A percentile compares a stretch with the other conserved stretches of the same genome.
These are phyloP conservation scores for Saturnia japonica DNA, from an alignment of 2,888 invertebrate genomes.

Conservation along the genomic window DNA sequence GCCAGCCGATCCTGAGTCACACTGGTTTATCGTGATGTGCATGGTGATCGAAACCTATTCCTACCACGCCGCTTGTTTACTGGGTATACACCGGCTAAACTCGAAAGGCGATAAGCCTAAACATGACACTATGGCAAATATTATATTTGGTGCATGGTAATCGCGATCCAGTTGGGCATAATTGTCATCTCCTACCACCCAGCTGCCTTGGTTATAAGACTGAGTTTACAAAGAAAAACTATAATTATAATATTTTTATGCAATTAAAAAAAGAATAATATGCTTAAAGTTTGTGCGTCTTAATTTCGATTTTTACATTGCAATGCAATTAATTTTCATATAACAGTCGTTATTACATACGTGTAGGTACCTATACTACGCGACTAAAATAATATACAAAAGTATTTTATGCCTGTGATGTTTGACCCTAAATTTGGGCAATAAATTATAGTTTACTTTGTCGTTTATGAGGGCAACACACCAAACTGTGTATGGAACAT, in stretches of 20 bases:
- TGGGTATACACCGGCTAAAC: too few species aligned
- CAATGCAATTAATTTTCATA: not conserved
- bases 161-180: too few species aligned
- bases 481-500: constrained; percentile 73
- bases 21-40: too few species aligned
- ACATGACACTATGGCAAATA: too few species aligned
- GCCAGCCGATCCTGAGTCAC: too few species aligned
- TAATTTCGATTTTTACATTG: not conserved
- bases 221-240: too few species aligned
- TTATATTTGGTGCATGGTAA: too few species aligned
- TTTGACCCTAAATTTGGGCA: constrained; percentile 78
- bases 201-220: too few species aligned
- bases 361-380: not conserved
- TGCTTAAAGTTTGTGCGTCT: not conserved
- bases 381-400: constrained; percentile 59
- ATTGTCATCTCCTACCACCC: too few species aligned
- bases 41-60: too few species aligned
- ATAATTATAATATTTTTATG: not conserved
- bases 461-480: constrained; percentile 80
- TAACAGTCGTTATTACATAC: not conserved
- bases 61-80: too few species aligned
- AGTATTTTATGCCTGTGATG: constrained; percentile 71
- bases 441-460: constrained; percentile 81
- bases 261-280: not conserved
- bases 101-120: too few species aligned